phyloP scores from a whole-genome alignment of 2,888 invertebrate species.

The Pollenia griseotomentosa region DNA sequence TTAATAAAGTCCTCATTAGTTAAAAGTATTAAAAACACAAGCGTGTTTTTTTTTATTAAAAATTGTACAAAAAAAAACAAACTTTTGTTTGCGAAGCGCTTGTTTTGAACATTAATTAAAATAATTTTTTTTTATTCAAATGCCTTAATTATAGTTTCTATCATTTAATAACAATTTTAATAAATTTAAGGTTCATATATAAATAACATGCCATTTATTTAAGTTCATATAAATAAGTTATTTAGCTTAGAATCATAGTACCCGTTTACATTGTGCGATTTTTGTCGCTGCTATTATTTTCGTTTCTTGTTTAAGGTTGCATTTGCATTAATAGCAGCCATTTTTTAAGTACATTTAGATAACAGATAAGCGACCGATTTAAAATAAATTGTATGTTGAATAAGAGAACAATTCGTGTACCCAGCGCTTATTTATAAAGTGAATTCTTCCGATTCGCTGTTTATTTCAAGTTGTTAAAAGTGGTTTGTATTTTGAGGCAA shows the following conservation, averaged over 20 bases:
- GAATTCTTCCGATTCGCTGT: too few relatives aligned
- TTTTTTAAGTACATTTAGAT: too few relatives aligned
- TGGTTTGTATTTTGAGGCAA: too few relatives aligned
- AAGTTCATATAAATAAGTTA: constrained; percentile 8
- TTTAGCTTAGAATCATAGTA: constrained; percentile 15
- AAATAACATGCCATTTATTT: constrained; percentile 52
- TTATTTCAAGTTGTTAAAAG: too few relatives aligned
- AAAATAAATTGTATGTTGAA: too few relatives aligned
- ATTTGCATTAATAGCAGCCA: too few relatives aligned
- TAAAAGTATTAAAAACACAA: constrained; percentile 60
- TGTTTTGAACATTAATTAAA: constrained; percentile 11
- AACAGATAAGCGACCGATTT: too few relatives aligned
- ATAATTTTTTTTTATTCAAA: constrained; percentile 16
- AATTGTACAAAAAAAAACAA: constrained; percentile 37
- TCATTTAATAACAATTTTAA: constrained; percentile 5
- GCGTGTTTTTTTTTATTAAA: constrained; percentile 11
- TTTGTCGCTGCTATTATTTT: too few relatives aligned
- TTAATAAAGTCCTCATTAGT: constrained; percentile 65
- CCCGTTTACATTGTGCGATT: too few relatives aligned
- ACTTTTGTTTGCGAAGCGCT: background rate
- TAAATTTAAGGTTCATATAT: constrained; percentile 23
- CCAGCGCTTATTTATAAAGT: too few relatives aligned
- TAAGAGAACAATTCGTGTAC: too few relatives aligned
- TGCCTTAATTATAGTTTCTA: constrained; percentile 50
- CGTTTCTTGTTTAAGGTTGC: too few relatives aligned